Base-by-base conservation (phyloP, 1,140 invertebrate genomes). In the Philaenus spumarius region DNA sequence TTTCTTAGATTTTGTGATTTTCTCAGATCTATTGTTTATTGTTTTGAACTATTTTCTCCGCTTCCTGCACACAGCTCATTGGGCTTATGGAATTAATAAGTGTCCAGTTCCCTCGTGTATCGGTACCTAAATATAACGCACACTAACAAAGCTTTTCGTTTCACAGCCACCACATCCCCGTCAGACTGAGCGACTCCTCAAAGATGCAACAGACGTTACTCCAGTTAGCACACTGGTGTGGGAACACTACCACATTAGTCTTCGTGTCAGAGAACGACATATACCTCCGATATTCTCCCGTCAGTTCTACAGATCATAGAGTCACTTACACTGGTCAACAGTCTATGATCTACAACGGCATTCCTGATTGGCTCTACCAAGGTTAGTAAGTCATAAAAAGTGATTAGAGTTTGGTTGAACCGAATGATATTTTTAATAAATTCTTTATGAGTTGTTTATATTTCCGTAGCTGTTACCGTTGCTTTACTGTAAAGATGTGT, bases 351-450 rank as follows among this genome's bases (percentile, higher is more conserved):
- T 95, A 89, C 75, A 95, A 96, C 73, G 93, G 93, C 20, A 81
- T 96, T 20, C 90, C 93, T 1, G 93, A 96, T 73, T 97, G 91
- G 91, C 72, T 95, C 1, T 96, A 97, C 75, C 92, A 95, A 81
- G 89, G 89, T 90, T 75, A 65, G 64, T 61, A 39, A 12, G 15
- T 62, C 24, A 39, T 9, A 37, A 7, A 37, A n/a, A 37, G 35
- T 37, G n/a, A 37, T 9, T 37, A 37, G 4, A 34, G n/a, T 37
- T 24, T 52, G 9, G 43, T 9, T 19, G 11, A 7, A 46, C 14
- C 17, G 7, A 46, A 7, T 46, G 7, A 46, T 11, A 9, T 46
- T 46, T 46, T n/a, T n/a, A 46, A 46, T 9, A 9, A n/a, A 37
- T 9, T 37, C 7, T 37, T 37, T 37, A 37, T 9, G 7, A n/a